These are phyloP conservation scores for Drosophila fungiperda DNA, from an alignment of 2,888 invertebrate species.

Conservation along the genomic window DNA sequence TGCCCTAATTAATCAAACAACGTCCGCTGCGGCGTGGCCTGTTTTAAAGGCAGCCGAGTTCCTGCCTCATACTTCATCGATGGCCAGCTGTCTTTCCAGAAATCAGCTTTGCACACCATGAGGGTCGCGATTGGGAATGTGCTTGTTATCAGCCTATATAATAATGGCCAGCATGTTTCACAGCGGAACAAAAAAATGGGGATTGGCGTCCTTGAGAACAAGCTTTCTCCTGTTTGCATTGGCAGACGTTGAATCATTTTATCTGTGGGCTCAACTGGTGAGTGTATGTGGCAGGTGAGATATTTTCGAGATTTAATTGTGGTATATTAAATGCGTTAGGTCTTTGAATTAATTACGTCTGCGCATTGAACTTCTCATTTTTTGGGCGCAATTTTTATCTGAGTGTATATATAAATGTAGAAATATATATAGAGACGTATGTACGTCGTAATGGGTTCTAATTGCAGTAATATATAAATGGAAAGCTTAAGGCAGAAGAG, in stretches of 20 bases:
- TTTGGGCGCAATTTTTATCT: too few relatives aligned
- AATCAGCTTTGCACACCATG: constrained; percentile 56
- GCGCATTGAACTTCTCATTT: neutral
- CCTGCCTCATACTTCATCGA: constrained; percentile 11
- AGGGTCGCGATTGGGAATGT: neutral
- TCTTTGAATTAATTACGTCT: neutral
- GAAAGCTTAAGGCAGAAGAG: neutral
- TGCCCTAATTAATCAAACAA: constrained; percentile 83
- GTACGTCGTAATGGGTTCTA: neutral
- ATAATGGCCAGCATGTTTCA: constrained; percentile 17
- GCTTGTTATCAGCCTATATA: neutral
- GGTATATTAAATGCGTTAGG: constrained; percentile 8
- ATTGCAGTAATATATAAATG: constrained; percentile 4
- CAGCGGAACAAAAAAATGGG: neutral
- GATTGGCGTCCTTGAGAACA: neutral
- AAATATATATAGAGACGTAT: neutral
- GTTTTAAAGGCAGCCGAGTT: constrained; percentile 45
- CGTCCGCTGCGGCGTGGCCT: constrained; percentile 43
- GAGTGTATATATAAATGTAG: neutral
- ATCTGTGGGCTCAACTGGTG: neutral
- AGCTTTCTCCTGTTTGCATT: constrained; percentile 5
- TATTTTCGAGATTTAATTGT: constrained; percentile 1
- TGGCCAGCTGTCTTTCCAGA: constrained; percentile 54
- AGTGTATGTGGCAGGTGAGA: constrained; percentile 4
- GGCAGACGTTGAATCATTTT: neutral